A percentile compares a stretch with the other conserved stretches of the same genome.
Conservation (phyloP, 2,888 invertebrate genomes). For the Zelleria hepariella region DNA sequence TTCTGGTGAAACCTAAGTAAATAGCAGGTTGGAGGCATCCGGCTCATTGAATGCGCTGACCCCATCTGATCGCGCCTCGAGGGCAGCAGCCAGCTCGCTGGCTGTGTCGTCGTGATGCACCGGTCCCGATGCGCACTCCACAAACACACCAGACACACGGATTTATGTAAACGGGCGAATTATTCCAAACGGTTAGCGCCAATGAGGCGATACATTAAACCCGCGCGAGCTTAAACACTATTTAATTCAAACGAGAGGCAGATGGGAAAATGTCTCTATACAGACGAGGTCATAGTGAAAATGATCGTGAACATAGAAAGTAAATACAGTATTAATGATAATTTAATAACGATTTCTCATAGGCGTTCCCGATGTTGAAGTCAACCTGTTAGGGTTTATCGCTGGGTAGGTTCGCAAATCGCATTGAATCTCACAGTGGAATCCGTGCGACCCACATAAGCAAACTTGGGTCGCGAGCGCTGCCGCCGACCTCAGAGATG, state of each 20-base stretch:
- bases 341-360: not conserved
- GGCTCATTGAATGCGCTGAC: conserved; percentile 70
- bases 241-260: not conserved
- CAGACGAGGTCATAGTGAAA: not conserved
- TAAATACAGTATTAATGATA: not conserved
- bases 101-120: conserved; percentile 30
- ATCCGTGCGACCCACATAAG: conserved; percentile 23
- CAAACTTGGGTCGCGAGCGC: not conserved
- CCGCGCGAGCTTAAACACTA: not conserved
- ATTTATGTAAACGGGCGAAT: conserved; percentile 6
- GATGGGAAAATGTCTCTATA: not conserved
- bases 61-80: conserved; percentile 64
- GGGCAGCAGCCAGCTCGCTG: conserved; percentile 34
- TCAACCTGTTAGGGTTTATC: not conserved
- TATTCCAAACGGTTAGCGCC: conserved; percentile 4
- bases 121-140: conserved; percentile 3
- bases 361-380: not conserved
- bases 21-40: conserved; percentile 68
- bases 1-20: conserved; percentile 61
- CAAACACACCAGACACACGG: not conserved
- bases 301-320: not conserved
- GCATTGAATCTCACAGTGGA: not conserved
- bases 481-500: conserved; percentile 13
- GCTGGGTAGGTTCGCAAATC: not conserved
- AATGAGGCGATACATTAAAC: not conserved